Conservation (phyloP, 1,140 invertebrate species). For the Caenorhabditis tropicalis region DNA sequence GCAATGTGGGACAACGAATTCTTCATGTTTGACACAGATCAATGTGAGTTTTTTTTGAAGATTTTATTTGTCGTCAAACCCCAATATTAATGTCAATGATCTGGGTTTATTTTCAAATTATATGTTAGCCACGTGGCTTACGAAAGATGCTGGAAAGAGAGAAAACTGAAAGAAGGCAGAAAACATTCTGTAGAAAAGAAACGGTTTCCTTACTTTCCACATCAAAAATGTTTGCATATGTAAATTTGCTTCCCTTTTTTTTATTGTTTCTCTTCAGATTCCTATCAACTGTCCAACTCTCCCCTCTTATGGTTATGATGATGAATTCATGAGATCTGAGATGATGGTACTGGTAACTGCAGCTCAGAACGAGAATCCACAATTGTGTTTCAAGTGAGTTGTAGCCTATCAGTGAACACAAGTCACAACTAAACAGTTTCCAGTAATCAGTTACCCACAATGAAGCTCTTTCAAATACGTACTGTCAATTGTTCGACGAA, state of each 20-base stretch:
- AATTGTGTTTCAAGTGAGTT: neutral
- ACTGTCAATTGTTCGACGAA: neutral
- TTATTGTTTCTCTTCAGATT: neutral
- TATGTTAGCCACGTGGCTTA: too few relatives aligned
- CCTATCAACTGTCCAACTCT: neutral
- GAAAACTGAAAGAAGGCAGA: too few relatives aligned
- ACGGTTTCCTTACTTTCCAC: too few relatives aligned
- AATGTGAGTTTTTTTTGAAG: neutral
- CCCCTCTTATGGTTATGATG: neutral
- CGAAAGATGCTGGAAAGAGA: too few relatives aligned
- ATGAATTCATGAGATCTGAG: constrained; percentile 28
- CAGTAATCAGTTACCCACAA: neutral
- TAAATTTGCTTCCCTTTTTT: neutral
- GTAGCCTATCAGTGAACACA: neutral
- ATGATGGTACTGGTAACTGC: neutral
- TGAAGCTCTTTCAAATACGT: neutral
- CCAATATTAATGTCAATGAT: too few relatives aligned
- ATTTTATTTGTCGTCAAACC: too few relatives aligned
- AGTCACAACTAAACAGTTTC: neutral
- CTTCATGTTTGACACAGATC: neutral
- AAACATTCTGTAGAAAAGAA: too few relatives aligned
- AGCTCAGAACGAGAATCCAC: constrained; percentile 11
- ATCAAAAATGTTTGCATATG: too few relatives aligned
- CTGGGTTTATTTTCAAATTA: too few relatives aligned
- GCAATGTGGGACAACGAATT: neutral